Base-by-base conservation (phyloP, 1,140 invertebrate genomes). In the Heterodera schachtii region DNA sequence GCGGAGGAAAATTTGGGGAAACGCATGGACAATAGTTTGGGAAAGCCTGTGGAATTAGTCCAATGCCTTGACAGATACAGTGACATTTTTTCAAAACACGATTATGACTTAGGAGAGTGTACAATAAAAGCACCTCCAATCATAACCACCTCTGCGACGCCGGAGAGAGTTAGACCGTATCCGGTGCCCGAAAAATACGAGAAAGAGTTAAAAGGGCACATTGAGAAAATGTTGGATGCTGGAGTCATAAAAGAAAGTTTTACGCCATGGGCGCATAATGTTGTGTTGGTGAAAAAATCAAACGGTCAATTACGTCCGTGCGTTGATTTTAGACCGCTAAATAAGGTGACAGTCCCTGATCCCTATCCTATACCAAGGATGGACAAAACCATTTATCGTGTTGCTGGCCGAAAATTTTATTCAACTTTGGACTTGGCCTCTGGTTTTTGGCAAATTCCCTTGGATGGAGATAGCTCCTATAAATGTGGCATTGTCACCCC, bases 351-450 rank as follows among this genome's bases (percentile, higher is more conserved):
- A n/a, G n/a, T n/a, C n/a, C n/a, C n/a, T n/a, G n/a, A n/a, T n/a
- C n/a, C 69, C 2, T 71, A 71, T 71, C 69, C 69, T 44, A 71
- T 71, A 43, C 69, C 69, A 9, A 71, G 69, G 13, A 71, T 71
- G 69, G 69, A 71, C 41, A 41, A 71, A 16, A 44, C 46, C 11
- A 71, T 71, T 11, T 44, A 71, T 71, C 8, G 69, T 9, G 69
- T 71, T 2, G 69, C 69, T 13, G 69, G 69, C 43, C 43, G 46
- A 11, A 3, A 7, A 13, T 75, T 11, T 19, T 75, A 49, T 19
- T 52, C 46, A 11, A 75, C 74, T n/a, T n/a, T n/a, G n/a, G n/a
- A n/a, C n/a, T n/a, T n/a, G n/a, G n/a, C n/a, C n/a, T n/a, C n/a
- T n/a, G n/a, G n/a, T n/a, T n/a, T n/a, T n/a, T n/a, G n/a, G n/a